These are phyloP conservation scores for Pollimyrus isidori DNA, from an alignment of 2,113 vertebrate species.

Conservation along the genomic window DNA sequence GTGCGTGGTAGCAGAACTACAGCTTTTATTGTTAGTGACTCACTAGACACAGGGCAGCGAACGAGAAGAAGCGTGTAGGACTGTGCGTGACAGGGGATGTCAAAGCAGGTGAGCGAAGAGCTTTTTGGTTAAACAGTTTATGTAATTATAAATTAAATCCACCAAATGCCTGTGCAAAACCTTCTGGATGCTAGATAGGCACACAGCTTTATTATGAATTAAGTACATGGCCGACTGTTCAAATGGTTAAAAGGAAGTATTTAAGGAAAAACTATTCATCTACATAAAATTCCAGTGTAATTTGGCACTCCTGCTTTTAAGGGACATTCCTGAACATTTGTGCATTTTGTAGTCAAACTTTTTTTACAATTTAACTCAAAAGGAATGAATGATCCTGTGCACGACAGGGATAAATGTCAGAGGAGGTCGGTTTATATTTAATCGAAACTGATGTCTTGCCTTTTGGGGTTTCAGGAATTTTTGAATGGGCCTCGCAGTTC, in stretches of 20 bases:
- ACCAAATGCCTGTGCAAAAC: not conserved
- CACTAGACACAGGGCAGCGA: not conserved
- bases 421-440: constrained; percentile 2
- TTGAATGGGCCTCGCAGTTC: not conserved
- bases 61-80: not conserved
- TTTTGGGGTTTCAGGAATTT: not conserved
- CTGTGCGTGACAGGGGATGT: not conserved
- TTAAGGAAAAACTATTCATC: not conserved
- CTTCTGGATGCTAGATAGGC: not conserved
- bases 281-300: not conserved
- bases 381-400: not conserved
- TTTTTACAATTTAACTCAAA: not conserved
- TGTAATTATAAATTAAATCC: not conserved
- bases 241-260: not conserved
- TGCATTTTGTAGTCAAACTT: not conserved
- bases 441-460: not conserved
- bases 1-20: not conserved
- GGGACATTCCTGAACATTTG: not conserved
- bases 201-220: not conserved
- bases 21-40: not conserved
- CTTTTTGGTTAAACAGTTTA: not conserved
- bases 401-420: not conserved
- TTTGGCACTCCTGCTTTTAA: not conserved
- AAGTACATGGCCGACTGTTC: not conserved
- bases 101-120: not conserved